These are phyloP conservation scores for Dolichallabes microphthalmus DNA, from an alignment of 2,113 vertebrate species.

Conservation along the genomic window DNA sequence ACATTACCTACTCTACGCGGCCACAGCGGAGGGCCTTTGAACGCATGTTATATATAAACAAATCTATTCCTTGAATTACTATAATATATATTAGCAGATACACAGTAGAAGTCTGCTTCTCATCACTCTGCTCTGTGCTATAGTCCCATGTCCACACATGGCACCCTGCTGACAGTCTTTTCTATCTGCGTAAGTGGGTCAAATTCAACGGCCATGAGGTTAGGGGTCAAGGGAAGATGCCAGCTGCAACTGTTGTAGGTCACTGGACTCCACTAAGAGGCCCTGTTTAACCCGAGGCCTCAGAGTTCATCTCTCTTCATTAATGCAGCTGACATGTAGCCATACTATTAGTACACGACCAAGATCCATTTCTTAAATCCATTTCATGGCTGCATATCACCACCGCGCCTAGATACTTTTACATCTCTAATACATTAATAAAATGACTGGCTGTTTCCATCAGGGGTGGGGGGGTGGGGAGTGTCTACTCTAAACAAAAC, in stretches of 20 bases:
- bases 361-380: neutral
- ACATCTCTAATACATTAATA: neutral
- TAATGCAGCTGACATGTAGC: neutral
- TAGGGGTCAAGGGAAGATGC: constrained; percentile 45
- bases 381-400: neutral
- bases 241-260: constrained; percentile 38
- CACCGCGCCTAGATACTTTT: neutral
- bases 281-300: constrained; percentile 45
- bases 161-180: constrained; percentile 32
- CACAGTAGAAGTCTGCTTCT: neutral
- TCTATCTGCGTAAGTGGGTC: constrained; percentile 22
- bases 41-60: no score
- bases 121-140: neutral
- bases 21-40: no score
- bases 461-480: neutral
- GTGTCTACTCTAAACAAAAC: neutral
- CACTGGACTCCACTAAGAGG: constrained; percentile 11
- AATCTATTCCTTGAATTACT: no score
- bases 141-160: neutral
- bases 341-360: neutral
- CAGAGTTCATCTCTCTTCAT: constrained; percentile 22
- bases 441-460: neutral
- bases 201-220: constrained; percentile 28
- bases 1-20: no score
- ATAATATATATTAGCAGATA: no score